A percentile compares a stretch with the other conserved stretches of the same genome.
Conservation (phyloP, 1,140 invertebrate genomes). For the Oryctes rhinoceros region DNA sequence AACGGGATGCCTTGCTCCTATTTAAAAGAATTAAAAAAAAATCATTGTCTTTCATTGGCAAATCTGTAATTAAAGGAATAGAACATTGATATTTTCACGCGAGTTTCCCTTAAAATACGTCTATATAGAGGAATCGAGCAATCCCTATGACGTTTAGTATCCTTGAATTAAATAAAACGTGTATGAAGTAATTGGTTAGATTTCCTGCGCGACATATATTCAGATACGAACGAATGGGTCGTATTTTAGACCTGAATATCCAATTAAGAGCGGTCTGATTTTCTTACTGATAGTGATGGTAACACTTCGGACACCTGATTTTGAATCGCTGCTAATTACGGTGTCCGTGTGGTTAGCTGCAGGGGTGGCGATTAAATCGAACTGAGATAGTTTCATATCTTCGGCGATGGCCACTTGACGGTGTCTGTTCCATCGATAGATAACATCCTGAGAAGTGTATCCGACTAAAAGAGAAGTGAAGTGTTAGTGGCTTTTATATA, state of each 20-base stretch:
- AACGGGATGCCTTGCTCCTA: too few species aligned
- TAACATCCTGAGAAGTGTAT: constrained; percentile 81
- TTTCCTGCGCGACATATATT: not conserved
- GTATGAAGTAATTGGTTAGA: not conserved
- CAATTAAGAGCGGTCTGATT: constrained; percentile 30
- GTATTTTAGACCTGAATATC: not conserved
- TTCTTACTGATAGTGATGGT: constrained; percentile 43
- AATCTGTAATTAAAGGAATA: too few species aligned
- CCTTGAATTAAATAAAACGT: not conserved
- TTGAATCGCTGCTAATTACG: constrained; percentile 57
- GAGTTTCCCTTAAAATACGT: too few species aligned
- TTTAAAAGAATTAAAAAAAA: too few species aligned
- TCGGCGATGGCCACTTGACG: constrained; percentile 81
- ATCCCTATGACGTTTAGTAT: too few species aligned
- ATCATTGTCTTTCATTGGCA: too few species aligned
- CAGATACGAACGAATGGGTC: not conserved
- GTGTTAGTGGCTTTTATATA: too few species aligned
- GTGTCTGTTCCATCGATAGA: constrained; percentile 83
- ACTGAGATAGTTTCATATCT: constrained; percentile 88
- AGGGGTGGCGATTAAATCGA: constrained; percentile 82
- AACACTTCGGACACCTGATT: constrained; percentile 49
- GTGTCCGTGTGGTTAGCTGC: constrained; percentile 74
- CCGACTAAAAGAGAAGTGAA: constrained; percentile 71
- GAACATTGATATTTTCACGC: too few species aligned
- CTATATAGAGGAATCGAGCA: too few species aligned